Evolutionary conservation across 2,797 vertebrate genomes (phyloP).

Genomic region (Menidia menidia): DNA sequence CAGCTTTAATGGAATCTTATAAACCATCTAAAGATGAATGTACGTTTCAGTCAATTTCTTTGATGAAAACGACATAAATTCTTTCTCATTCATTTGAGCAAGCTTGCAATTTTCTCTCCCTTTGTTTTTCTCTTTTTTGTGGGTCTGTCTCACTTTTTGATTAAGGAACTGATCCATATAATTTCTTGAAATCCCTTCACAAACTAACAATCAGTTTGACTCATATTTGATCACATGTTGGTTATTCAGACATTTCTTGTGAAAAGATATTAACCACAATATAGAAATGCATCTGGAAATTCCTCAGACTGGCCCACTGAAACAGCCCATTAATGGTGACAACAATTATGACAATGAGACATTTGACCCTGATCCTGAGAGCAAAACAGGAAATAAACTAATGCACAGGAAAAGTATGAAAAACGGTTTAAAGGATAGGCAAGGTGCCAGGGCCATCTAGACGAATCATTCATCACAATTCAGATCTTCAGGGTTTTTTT

Average conservation of each 20-base stretch:
- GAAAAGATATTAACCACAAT: slow-evolving; percentile 16
- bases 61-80: too few relatives aligned
- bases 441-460: background rate
- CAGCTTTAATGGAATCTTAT: background rate
- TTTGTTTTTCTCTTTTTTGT: background rate
- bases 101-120: background rate
- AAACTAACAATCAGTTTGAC: slow-evolving; percentile 4
- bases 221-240: background rate
- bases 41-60: background rate
- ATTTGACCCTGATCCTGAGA: too few relatives aligned
- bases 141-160: background rate
- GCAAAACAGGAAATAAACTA: too few relatives aligned
- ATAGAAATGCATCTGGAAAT: slow-evolving; percentile 11
- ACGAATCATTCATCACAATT: background rate
- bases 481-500: slow-evolving; percentile 2
- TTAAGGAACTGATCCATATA: background rate
- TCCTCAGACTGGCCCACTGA: background rate
- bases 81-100: too few relatives aligned
- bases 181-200: background rate
- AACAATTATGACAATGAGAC: too few relatives aligned
- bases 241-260: background rate
- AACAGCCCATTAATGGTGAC: background rate
- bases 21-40: background rate
- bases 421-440: background rate
- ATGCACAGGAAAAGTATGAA: background rate